These are phyloP conservation scores for Melipona quadrifasciata DNA, from an alignment of 1,140 invertebrate genomes.

Conservation along the genomic window DNA sequence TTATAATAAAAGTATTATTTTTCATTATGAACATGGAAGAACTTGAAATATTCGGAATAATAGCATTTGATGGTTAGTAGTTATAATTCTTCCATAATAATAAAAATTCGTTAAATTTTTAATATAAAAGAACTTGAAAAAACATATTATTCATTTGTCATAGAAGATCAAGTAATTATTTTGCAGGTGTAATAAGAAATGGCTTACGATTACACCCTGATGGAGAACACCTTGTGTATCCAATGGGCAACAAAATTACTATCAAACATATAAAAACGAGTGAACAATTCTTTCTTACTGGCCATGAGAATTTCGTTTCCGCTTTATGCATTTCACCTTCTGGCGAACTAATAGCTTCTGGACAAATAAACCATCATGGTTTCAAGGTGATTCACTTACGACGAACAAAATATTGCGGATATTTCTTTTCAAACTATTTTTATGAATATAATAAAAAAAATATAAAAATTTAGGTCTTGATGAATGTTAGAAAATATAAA, in stretches of 20 bases:
- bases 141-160: not conserved
- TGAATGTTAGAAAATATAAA: no score
- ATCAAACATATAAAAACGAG: constrained; percentile 88
- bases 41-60: constrained; percentile 85
- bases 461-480: no score
- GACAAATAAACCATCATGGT: constrained; percentile 94
- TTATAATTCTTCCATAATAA: no score
- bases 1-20: not conserved
- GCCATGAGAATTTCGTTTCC: constrained; percentile 92
- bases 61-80: constrained; percentile 87
- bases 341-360: constrained; percentile 92
- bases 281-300: constrained; percentile 89
- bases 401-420: not conserved
- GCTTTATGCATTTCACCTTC: constrained; percentile 89
- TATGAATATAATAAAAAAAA: not conserved
- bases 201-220: constrained; percentile 91
- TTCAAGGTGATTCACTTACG: constrained; percentile 86
- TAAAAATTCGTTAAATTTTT: not conserved
- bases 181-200: constrained; percentile 84
- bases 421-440: not conserved
- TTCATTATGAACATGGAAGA: constrained; percentile 81
- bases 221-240: constrained; percentile 89
- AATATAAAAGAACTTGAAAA: not conserved
- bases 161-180: not conserved
- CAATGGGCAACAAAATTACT: constrained; percentile 92